Base-by-base conservation (phyloP, 1,140 invertebrate genomes). In the Papilio machaon region DNA sequence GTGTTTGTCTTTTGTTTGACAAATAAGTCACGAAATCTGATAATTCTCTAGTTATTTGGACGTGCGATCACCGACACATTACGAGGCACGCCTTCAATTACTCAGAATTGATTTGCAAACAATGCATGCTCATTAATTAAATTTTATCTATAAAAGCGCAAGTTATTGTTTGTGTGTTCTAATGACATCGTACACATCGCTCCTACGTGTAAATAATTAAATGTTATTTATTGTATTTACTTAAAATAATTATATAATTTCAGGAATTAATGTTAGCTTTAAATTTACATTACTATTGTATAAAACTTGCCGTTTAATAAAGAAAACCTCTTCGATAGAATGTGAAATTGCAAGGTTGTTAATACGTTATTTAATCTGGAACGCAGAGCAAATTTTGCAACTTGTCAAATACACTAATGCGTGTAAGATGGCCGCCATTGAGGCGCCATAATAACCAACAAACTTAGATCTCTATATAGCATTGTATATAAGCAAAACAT, bases 351-450 rank as follows among this genome's bases (percentile, higher is more conserved):
- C 23, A 15, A 70, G 23, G 10, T 35, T 13, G 4, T 70, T 15
- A 35, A 70, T 35, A 70, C 23, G 11, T 8, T 60, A 60, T 60
- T 70, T 70, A 70, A 70, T 38, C 23, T 70, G 30, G 64, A 70
- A 70, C 30, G 5, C 64, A 35, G 23, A 15, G 30, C 30, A 38
- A 15, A 70, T 70, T 70, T 70, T 70, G 64, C 64, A 70, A 64
- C 60, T 11, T 70, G 64, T 35, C 64, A 70, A 70, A 70, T 70
- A 70, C 64, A 70, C 64, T 70, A 70, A 70, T 70, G 64, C 30
- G 11, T 35, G 64, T 70, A 70, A 70, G 64, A 70, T 23, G 60
- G 5, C 19, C 64, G 30, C 35, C 64, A 35, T 38, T 70, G 11
- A 70, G 64, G 64, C 64, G 23, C 23, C 23, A 70, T 13, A 70